phyloP scores from a whole-genome alignment of 2,113 vertebrate genomes.

The Brachionichthys hirsutus region DNA sequence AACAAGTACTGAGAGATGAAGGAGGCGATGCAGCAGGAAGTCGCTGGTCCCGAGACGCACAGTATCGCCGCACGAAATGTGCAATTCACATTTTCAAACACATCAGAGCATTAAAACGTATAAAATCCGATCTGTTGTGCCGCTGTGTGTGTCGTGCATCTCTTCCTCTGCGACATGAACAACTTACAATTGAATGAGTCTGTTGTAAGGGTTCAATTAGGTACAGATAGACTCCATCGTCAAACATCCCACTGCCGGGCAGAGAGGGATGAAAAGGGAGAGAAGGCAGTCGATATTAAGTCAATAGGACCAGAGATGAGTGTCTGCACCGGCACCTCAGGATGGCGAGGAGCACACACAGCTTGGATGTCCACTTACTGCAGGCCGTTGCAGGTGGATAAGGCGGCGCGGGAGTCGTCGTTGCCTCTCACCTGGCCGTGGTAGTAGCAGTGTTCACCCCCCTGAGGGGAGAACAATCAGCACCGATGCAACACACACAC shows the following conservation, averaged over 20 bases:
- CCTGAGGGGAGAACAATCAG: slow-evolving; percentile 76
- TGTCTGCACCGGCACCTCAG: slow-evolving; percentile 35
- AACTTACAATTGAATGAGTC: slow-evolving; percentile 86
- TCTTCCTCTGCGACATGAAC: slow-evolving; percentile 18
- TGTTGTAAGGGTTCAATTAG: slow-evolving; percentile 89
- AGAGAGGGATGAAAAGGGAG: slow-evolving; percentile 43
- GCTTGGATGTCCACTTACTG: slow-evolving; percentile 83
- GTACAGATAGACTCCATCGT: slow-evolving; percentile 85
- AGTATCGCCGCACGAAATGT: too few species aligned
- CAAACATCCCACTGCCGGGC: slow-evolving; percentile 90
- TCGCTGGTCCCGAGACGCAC: not conserved
- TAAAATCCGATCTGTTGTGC: too few species aligned
- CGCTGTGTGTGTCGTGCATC: slow-evolving; percentile 1
- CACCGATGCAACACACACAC: slow-evolving; percentile 37
- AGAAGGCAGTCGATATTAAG: slow-evolving; percentile 52
- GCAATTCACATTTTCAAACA: too few species aligned
- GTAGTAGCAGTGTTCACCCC: slow-evolving; percentile 98
- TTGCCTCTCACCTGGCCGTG: slow-evolving; percentile 90
- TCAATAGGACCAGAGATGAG: slow-evolving; percentile 38
- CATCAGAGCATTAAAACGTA: too few species aligned
- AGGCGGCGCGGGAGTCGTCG: slow-evolving; percentile 83
- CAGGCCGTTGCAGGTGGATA: slow-evolving; percentile 96
- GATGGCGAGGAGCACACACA: slow-evolving; percentile 17
- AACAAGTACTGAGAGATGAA: slow-evolving; percentile 5
- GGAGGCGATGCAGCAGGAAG: not conserved